These are phyloP conservation scores for Acromyrmex echinatior DNA, from an alignment of 1,140 invertebrate species.

Conservation along the genomic window DNA sequence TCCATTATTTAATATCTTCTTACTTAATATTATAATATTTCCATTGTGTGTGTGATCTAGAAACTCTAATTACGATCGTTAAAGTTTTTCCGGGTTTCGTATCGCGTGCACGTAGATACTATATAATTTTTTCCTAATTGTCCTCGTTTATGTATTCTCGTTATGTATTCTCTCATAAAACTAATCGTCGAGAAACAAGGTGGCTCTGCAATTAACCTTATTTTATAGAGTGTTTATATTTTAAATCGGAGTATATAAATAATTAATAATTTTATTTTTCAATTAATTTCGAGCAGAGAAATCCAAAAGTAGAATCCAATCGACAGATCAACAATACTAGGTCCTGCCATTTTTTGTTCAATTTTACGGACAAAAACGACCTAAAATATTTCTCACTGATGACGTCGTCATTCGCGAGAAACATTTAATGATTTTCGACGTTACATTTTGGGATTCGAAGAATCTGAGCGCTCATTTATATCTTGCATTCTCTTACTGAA, in stretches of 20 bases:
- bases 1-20: background rate
- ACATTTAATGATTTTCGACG: background rate
- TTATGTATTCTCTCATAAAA: background rate
- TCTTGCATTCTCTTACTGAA: background rate
- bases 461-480: background rate
- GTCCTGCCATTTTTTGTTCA: background rate
- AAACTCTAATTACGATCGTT: conserved; percentile 16
- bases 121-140: conserved; percentile 6
- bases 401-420: background rate
- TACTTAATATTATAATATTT: background rate
- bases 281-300: background rate
- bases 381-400: background rate
- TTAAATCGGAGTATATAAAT: background rate
- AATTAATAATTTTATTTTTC: background rate
- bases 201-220: background rate
- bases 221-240: background rate
- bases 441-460: background rate
- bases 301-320: background rate
- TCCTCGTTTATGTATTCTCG: background rate
- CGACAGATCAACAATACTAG: background rate
- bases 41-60: background rate
- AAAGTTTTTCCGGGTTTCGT: background rate
- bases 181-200: background rate
- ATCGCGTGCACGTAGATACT: background rate
- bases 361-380: background rate